Conservation (phyloP, 2,113 vertebrate species). For the Odocoileus virginianus region DNA sequence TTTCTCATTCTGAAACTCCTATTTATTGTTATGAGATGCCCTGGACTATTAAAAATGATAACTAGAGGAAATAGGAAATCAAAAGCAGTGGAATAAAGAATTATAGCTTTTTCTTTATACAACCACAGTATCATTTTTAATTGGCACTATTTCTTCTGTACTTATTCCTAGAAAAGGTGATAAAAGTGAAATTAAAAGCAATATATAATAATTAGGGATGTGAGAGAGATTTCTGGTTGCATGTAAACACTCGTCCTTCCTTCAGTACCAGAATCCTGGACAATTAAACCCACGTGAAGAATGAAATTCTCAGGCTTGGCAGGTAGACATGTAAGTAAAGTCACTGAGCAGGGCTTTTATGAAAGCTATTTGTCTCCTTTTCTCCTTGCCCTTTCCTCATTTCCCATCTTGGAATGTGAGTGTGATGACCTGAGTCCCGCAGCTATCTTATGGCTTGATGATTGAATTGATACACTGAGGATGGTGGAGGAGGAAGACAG, state of each 20-base stretch:
- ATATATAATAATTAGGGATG: not conserved
- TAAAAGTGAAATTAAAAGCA: not conserved
- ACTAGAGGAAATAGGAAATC: not conserved
- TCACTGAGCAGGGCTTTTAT: not conserved
- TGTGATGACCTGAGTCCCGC: not conserved
- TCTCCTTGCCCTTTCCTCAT: not conserved
- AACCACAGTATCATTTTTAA: not conserved
- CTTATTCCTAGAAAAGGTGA: not conserved
- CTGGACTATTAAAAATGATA: not conserved
- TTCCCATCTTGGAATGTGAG: not conserved
- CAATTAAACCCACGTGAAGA: not conserved
- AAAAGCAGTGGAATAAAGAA: not conserved
- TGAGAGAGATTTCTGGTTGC: not conserved
- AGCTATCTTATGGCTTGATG: not conserved
- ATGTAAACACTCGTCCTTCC: not conserved
- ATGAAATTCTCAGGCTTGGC: not conserved
- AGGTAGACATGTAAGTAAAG: not conserved
- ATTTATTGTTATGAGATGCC: not conserved
- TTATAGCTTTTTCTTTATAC: not conserved
- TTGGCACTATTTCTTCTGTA: not conserved
- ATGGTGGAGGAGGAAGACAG: not conserved
- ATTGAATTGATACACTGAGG: not conserved
- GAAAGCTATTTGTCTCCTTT: not conserved
- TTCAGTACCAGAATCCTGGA: not conserved
- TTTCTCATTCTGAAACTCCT: not conserved